phyloP scores from a whole-genome alignment of 2,113 vertebrate species.

The Ornithorhynchus anatinus region DNA sequence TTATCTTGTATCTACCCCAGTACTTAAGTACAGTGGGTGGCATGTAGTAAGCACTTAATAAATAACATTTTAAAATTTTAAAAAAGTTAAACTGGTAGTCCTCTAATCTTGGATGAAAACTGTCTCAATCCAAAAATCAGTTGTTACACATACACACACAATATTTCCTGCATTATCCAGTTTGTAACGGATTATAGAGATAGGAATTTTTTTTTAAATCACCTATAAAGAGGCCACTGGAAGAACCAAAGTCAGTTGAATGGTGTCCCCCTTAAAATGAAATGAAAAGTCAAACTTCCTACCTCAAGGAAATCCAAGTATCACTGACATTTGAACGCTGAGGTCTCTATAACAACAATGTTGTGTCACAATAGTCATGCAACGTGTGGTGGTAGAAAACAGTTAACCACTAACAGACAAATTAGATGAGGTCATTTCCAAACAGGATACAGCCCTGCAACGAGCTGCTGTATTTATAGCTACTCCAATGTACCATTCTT shows the following conservation, averaged over 20 bases:
- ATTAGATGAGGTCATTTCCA: conserved; percentile 71
- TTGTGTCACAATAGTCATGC: conserved; percentile 19
- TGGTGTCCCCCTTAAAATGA: neutral
- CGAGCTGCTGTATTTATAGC: conserved; percentile 70
- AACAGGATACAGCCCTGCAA: conserved; percentile 73
- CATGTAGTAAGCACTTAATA: too few relatives aligned
- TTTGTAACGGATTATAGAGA: too few relatives aligned
- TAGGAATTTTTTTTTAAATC: too few relatives aligned
- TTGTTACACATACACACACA: too few relatives aligned
- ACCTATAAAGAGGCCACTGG: too few relatives aligned
- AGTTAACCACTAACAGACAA: conserved; percentile 66
- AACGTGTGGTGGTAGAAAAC: conserved; percentile 26
- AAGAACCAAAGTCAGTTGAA: neutral
- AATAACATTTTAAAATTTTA: too few relatives aligned
- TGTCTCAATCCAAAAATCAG: too few relatives aligned
- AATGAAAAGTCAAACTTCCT: neutral
- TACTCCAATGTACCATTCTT: conserved; percentile 8
- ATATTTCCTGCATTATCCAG: too few relatives aligned
- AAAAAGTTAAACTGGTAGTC: too few relatives aligned
- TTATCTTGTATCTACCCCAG: too few relatives aligned
- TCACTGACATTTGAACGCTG: neutral
- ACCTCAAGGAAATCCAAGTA: neutral
- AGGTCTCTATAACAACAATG: conserved; percentile 6
- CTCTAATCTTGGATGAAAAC: too few relatives aligned
- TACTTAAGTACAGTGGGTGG: too few relatives aligned